These are phyloP conservation scores for Thyatira batis DNA, from an alignment of 2,888 invertebrate species.

Conservation along the genomic window DNA sequence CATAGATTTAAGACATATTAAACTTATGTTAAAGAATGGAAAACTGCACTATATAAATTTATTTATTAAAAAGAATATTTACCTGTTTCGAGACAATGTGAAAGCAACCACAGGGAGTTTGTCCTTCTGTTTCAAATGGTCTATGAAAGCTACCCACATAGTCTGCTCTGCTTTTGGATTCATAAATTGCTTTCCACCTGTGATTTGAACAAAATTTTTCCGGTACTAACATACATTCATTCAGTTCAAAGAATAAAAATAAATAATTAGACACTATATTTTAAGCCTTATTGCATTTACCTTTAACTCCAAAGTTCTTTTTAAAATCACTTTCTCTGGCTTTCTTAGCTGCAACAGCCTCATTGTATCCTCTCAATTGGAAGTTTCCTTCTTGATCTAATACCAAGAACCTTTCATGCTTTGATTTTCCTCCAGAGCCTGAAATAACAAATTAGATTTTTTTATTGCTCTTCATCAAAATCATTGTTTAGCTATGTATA, in stretches of 20 bases:
- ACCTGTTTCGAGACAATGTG: conserved; percentile 93
- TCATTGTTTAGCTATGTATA: no score
- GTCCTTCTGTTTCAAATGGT: conserved; percentile 90
- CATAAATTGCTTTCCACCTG: conserved; percentile 65
- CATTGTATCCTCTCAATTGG: conserved; percentile 84
- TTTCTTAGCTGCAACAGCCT: conserved; percentile 79
- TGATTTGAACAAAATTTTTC: conserved; percentile 6
- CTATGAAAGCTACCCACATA: conserved; percentile 91
- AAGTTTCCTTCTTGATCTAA: conserved; percentile 91
- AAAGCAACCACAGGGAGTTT: conserved; percentile 97
- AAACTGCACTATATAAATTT: no score
- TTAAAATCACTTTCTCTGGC: conserved; percentile 70
- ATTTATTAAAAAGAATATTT: conserved; percentile 41
- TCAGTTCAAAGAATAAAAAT: no score
- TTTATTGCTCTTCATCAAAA: no score
- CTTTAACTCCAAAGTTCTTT: conserved; percentile 76
- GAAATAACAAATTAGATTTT: conserved; percentile 6
- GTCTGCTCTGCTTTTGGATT: conserved; percentile 89
- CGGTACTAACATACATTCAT: no score
- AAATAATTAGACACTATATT: no score
- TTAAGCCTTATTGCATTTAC: conserved; percentile 30
- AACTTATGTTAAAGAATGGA: not conserved
- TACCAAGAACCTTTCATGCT: conserved; percentile 89
- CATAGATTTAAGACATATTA: not conserved
- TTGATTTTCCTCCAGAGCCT: conserved; percentile 87